Evolutionary conservation across 2,888 invertebrate genomes (phyloP).

Genomic region (Heliconius ismenius): DNA sequence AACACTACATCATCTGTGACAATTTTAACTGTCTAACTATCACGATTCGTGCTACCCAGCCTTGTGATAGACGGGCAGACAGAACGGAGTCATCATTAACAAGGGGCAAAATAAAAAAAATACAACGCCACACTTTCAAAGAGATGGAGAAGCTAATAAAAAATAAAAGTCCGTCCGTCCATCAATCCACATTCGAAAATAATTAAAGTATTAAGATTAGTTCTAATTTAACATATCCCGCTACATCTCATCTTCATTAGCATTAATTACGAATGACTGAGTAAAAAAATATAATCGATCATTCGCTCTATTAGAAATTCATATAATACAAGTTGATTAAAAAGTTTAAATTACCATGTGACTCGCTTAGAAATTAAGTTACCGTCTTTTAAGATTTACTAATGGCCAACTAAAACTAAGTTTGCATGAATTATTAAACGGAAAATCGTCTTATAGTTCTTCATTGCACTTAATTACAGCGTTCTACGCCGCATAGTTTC

Average conservation of each 20-base stretch:
- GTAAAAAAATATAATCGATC: constrained; percentile 34
- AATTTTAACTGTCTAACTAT: too few species aligned
- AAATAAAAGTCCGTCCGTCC: background rate
- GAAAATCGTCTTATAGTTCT: too few species aligned
- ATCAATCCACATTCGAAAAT: background rate
- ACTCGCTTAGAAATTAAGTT: background rate
- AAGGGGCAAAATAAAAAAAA: too few species aligned
- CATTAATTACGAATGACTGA: constrained; percentile 8
- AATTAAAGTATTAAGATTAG: background rate
- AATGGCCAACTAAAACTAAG: background rate
- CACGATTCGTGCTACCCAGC: too few species aligned
- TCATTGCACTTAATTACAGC: too few species aligned
- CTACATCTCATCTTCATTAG: constrained; percentile 12
- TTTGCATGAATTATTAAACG: background rate
- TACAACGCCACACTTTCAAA: too few species aligned
- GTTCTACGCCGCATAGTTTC: too few species aligned
- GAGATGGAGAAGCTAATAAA: too few species aligned
- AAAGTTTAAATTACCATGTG: constrained; percentile 28
- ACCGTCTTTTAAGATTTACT: background rate
- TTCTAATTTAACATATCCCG: background rate
- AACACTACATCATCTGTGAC: too few species aligned
- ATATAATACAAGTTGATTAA: constrained; percentile 29
- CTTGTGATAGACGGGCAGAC: too few species aligned
- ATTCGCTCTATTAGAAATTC: constrained; percentile 32
- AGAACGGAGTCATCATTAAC: too few species aligned